Evolutionary conservation across 1,140 invertebrate genomes (phyloP).

Genomic region (Mactra quadrangularis): DNA sequence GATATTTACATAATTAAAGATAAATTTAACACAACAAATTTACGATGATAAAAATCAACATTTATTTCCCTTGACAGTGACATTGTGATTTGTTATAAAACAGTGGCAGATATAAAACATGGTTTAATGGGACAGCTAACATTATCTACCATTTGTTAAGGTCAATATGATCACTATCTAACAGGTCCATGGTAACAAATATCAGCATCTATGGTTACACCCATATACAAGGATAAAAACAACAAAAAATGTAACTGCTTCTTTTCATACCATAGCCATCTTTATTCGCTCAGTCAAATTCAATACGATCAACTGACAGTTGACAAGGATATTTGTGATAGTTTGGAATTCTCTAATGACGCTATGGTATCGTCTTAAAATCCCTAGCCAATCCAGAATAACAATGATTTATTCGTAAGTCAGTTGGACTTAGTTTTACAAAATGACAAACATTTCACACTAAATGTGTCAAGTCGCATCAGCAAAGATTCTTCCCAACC

Average conservation of each 20-base stretch:
- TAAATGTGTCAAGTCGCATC: slow-evolving; percentile 20
- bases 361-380: not conserved
- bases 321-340: slow-evolving; percentile 13
- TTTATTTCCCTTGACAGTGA: too few species aligned
- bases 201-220: not conserved
- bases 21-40: too few species aligned
- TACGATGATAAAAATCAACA: too few species aligned
- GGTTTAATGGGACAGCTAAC: too few species aligned
- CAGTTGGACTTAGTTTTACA: slow-evolving; percentile 23
- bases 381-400: not conserved
- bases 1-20: too few species aligned
- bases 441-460: slow-evolving; percentile 1
- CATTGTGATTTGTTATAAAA: too few species aligned
- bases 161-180: not conserved
- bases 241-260: not conserved
- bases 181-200: not conserved
- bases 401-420: slow-evolving; percentile 41
- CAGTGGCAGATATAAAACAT: too few species aligned
- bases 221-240: not conserved
- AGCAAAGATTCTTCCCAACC: slow-evolving; percentile 13
- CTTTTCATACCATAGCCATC: slow-evolving; percentile 5
- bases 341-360: slow-evolving; percentile 39
- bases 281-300: slow-evolving; percentile 42
- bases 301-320: slow-evolving; percentile 31
- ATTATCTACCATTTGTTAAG: too few species aligned